phyloP scores from a whole-genome alignment of 2,888 invertebrate species.

The Dasypogon diadema region DNA sequence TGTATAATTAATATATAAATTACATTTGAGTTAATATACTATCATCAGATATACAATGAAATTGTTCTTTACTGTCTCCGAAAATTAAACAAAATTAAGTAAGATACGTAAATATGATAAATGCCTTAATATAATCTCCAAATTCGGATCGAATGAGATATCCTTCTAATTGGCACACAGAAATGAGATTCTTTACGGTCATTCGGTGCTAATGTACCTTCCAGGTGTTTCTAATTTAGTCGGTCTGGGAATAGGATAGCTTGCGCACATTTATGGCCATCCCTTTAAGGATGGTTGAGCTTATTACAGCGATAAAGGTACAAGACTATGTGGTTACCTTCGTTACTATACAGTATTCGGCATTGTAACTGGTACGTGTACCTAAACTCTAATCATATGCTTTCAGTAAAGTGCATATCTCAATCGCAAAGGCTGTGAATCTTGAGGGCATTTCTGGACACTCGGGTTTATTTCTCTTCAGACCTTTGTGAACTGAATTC shows the following conservation, averaged over 20 bases:
- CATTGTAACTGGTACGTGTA: neutral
- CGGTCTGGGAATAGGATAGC: constrained; percentile 12
- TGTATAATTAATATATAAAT: no score
- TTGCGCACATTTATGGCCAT: constrained; percentile 27
- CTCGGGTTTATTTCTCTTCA: neutral
- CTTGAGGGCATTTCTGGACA: constrained; percentile 40
- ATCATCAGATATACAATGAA: no score
- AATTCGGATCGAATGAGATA: constrained; percentile 4
- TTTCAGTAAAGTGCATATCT: constrained; percentile 7
- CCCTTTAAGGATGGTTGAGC: constrained; percentile 38
- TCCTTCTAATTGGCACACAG: constrained; percentile 16
- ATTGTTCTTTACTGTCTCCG: no score
- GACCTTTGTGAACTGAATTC: constrained; percentile 1
- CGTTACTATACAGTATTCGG: neutral
- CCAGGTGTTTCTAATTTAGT: constrained; percentile 14
- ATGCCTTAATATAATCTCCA: constrained; percentile 13
- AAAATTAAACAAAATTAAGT: neutral
- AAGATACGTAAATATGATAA: neutral
- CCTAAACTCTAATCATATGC: no score
- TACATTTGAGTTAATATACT: no score
- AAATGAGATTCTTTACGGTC: constrained; percentile 40
- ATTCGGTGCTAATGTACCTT: constrained; percentile 36
- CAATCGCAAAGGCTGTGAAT: neutral
- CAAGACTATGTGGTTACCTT: constrained; percentile 12
- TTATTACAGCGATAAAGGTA: constrained; percentile 40